Evolutionary conservation across 1,140 invertebrate species (phyloP).

Genomic region (Neoseiulus cucumeris): DNA sequence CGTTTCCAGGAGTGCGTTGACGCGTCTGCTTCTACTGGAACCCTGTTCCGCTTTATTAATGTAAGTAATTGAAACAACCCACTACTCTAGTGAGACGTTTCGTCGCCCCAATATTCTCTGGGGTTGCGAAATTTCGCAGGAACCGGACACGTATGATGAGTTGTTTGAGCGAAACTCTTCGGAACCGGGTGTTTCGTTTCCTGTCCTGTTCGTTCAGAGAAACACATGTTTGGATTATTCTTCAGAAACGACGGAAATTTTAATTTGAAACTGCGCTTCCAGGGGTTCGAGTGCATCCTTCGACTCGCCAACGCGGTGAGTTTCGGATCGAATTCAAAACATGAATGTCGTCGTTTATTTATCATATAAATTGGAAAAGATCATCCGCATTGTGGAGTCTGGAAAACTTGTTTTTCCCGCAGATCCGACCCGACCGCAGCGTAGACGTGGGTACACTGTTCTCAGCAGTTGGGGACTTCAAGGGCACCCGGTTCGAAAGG

Average conservation of each 20-base stretch:
- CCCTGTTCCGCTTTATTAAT: neutral
- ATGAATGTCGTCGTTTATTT: too few species aligned
- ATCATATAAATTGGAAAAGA: neutral
- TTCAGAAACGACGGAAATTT: too few species aligned
- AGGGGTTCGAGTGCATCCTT: slow-evolving; percentile 11
- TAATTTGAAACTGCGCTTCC: too few species aligned
- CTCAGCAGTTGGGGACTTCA: neutral
- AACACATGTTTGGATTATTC: too few species aligned
- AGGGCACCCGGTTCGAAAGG: neutral
- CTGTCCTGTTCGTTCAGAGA: too few species aligned
- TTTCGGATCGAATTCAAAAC: neutral
- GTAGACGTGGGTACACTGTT: slow-evolving; percentile 6
- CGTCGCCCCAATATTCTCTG: too few species aligned
- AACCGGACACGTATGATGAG: too few species aligned
- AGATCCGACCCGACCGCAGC: slow-evolving; percentile 1
- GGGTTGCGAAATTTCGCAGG: too few species aligned
- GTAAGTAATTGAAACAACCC: neutral
- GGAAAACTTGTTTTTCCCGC: neutral
- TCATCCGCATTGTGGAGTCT: neutral
- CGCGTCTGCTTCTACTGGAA: neutral
- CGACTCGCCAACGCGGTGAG: slow-evolving; percentile 8
- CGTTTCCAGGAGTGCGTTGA: slow-evolving; percentile 4
- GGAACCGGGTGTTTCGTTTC: too few species aligned
- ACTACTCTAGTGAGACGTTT: neutral
- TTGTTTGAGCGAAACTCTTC: too few species aligned